Evolutionary conservation across 1,140 invertebrate species (phyloP).

Genomic region (Zaprionus kolodkinae): DNA sequence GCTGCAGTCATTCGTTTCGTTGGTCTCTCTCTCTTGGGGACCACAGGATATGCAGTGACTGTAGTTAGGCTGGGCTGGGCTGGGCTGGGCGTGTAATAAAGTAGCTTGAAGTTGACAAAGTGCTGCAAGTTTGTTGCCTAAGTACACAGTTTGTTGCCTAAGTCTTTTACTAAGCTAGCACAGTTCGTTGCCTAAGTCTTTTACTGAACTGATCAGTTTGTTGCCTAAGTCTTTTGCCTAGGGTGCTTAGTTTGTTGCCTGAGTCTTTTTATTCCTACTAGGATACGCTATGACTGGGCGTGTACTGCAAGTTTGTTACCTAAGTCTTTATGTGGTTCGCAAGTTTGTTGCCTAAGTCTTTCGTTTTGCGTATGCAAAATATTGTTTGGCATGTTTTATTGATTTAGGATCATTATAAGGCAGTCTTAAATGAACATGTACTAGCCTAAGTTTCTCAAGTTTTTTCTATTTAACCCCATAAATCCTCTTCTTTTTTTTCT

Average conservation of each 20-base stretch:
- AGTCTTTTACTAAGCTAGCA: conserved; percentile 37
- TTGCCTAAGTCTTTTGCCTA: conserved; percentile 74
- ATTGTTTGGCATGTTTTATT: no score
- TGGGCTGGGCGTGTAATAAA: neutral
- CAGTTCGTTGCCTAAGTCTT: conserved; percentile 80
- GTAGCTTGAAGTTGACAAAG: conserved; percentile 11
- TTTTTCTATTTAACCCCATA: neutral
- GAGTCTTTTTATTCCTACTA: conserved; percentile 63
- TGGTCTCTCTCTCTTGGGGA: neutral
- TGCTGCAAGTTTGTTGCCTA: conserved; percentile 49
- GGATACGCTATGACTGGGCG: neutral
- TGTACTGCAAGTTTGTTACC: conserved; percentile 59
- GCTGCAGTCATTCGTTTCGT: conserved; percentile 27
- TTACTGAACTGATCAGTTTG: conserved; percentile 58
- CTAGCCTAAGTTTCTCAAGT: no score
- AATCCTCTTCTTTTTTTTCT: neutral
- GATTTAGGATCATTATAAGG: no score
- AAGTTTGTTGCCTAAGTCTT: conserved; percentile 1
- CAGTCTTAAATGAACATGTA: no score
- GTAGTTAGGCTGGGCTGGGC: neutral
- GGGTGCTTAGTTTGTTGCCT: conserved; percentile 65
- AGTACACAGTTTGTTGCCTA: conserved; percentile 64
- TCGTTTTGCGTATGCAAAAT: neutral
- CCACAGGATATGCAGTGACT: neutral
- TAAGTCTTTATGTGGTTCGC: conserved; percentile 41